Conservation (phyloP, 2,888 invertebrate species). For the Leptura quadrifasciata region DNA sequence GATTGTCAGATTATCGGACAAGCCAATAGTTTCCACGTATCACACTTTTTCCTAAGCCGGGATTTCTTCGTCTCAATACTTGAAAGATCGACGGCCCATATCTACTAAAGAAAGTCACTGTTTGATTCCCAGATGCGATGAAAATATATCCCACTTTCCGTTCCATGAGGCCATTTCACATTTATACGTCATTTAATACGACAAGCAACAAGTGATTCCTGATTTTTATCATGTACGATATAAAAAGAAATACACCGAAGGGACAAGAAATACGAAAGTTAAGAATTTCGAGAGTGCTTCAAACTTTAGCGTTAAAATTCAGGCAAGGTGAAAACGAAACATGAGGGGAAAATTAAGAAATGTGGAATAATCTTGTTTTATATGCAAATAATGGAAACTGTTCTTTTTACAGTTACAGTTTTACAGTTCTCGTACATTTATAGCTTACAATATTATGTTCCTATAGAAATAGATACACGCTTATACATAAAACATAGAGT, state of each 20-base stretch:
- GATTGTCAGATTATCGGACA: conserved; percentile 66
- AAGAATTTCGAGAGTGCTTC: too few relatives aligned
- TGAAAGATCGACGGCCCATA: conserved; percentile 39
- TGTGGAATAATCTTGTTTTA: neutral
- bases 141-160: conserved; percentile 36
- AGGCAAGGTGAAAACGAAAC: neutral
- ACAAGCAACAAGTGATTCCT: conserved; percentile 34
- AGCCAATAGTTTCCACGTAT: conserved; percentile 62
- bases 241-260: neutral
- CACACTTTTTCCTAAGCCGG: conserved; percentile 42
- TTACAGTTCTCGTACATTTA: too few relatives aligned
- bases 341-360: neutral
- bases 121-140: conserved; percentile 32
- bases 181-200: conserved; percentile 24
- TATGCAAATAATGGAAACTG: too few relatives aligned
- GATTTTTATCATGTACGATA: conserved; percentile 22
- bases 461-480: too few relatives aligned
- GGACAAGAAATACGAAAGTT: neutral
- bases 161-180: conserved; percentile 29
- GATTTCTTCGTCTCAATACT: conserved; percentile 44
- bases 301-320: neutral
- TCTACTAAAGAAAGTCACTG: conserved; percentile 32
- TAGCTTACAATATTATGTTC: too few relatives aligned
- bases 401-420: too few relatives aligned
- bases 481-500: too few relatives aligned